Evolutionary conservation across 1,140 invertebrate species (phyloP), one percentile per base, ranked within the genome.

Genomic region (Linepithema humile): DNA sequence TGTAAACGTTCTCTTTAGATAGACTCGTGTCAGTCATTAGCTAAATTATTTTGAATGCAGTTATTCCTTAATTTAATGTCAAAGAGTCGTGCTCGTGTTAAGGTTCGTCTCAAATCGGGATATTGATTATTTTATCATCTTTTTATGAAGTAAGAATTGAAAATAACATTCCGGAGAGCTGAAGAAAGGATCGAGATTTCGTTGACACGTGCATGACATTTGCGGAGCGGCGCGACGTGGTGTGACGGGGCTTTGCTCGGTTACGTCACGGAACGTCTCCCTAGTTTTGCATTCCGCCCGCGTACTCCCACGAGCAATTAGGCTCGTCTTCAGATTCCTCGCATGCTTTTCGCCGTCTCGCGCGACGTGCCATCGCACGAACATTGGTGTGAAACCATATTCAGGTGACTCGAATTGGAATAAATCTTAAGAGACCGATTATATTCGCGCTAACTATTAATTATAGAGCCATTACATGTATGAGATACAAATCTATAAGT

Each of bases 231-330:
- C 29, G 29, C 15, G 48, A 35, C 17, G 73, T 7, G 40, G 73
- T 60, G 43, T 40, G 72, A 43, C 38, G 38, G 9, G 55, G 72
- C 43, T 32, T 12, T 0, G 35, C 23, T 23, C 12, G 35, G 38
- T 74, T 73, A 74, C 64, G 50, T 75, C 65, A 82, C 29, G 62
- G 77, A 59, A 60, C 59, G 20, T 50, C 65, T 35, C 29, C 57
- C 50, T 75, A 65, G 43, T 82, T 87, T 85, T 78, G 50, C 87
- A 88, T 88, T 88, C 87, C 83, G 15, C 17, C 0, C 48, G 38
- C 64, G 74, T 88, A 57, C 57, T 62, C 50, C 74, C 82, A 78
- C 73, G 85, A 85, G 87, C 88, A 89, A 89, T 89, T 89, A 88
- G 86, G 80, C 78, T 88, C 62, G 84, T 67, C 85, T 75, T 70